Evolutionary conservation across 92 coral and sea anemone species (phyloP), one percentile per base, ranked within the genome.

Genomic region (Epizoanthus stellaris): DNA sequence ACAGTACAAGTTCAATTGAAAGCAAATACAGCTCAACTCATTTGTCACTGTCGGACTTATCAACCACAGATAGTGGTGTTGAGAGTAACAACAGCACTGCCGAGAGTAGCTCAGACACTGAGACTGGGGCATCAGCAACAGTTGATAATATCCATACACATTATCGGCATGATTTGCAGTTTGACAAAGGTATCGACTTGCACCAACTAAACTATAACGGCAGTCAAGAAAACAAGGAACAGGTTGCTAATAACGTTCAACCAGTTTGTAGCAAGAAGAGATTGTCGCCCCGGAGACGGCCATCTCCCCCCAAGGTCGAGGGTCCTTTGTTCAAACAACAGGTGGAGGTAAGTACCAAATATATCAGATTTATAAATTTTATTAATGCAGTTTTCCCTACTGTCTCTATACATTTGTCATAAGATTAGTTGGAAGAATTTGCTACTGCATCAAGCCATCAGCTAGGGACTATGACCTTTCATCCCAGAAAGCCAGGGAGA

Each of bases 301-400:
- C 89, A 12, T 4, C 38, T 4, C 83, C 83, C 17, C 83, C 61
- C 9, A 86, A 62, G 8, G 84, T 94, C 3, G 67, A 86, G 66
- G 95, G 98, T 5, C 71, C 65, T 42, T 76, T 84, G 70, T 94
- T 94, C 67, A 94, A 91, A 70, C 82, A 86, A 65, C 82, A 90
- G 23, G 77, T 89, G 0, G 93, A 92, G 89, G 98, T 94, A 63
- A 60, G 81, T 75, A 3, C 3, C 2, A 42, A 19, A 23, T n/a
- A 66, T 25, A 4, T n/a, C 5, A 81, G 17, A n/a, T 13, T 7
- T 16, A 1, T 3, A 30, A 12, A 14, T 15, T 47, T 73, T 54
- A 36, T 6, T 39, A 54, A 15, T 47, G 13, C 40, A 74, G 4
- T 19, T 19, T 21, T 17, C 42, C n/a, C 58, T 45, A 6, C 14